Evolutionary conservation across 2,113 vertebrate genomes (phyloP).

Genomic region (Brienomyrus longianalis): DNA sequence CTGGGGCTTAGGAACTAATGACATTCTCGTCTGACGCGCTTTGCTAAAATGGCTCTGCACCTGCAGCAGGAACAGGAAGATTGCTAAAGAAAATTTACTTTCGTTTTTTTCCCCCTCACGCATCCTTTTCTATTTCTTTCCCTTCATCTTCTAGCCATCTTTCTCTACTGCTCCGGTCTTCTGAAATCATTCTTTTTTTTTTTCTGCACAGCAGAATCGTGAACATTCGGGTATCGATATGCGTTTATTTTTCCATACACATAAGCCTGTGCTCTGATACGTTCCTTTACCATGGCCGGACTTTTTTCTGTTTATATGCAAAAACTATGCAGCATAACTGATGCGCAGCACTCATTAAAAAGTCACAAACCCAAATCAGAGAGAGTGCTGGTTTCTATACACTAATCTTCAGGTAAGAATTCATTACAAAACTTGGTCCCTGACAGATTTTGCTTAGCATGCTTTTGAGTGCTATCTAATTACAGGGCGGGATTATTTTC

Average conservation of each 20-base stretch:
- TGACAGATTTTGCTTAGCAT: background rate
- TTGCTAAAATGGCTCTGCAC: constrained; percentile 98
- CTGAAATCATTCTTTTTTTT: background rate
- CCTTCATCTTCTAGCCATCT: constrained; percentile 5
- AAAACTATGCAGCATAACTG: background rate
- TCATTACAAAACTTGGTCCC: background rate
- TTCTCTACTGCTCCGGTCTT: background rate
- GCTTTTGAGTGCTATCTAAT: background rate
- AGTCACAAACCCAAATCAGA: background rate
- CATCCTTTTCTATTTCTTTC: constrained; percentile 22
- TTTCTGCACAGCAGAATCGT: background rate
- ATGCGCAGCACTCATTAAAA: background rate
- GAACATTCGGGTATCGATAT: background rate
- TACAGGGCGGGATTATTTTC: background rate
- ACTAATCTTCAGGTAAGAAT: background rate
- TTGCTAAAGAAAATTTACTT: constrained; percentile 99
- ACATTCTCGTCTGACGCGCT: constrained; percentile 98
- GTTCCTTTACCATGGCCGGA: background rate
- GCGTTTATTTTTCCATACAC: background rate
- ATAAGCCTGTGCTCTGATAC: background rate
- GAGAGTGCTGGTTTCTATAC: background rate
- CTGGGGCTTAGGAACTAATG: constrained; percentile 99
- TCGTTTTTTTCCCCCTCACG: constrained; percentile 58
- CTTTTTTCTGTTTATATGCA: background rate
- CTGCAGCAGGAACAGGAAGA: constrained; percentile 98